A percentile compares a stretch with the other conserved stretches of the same genome.
Evolutionary conservation across 2,797 vertebrate genomes (phyloP).

Genomic region (Characodon lateralis): DNA sequence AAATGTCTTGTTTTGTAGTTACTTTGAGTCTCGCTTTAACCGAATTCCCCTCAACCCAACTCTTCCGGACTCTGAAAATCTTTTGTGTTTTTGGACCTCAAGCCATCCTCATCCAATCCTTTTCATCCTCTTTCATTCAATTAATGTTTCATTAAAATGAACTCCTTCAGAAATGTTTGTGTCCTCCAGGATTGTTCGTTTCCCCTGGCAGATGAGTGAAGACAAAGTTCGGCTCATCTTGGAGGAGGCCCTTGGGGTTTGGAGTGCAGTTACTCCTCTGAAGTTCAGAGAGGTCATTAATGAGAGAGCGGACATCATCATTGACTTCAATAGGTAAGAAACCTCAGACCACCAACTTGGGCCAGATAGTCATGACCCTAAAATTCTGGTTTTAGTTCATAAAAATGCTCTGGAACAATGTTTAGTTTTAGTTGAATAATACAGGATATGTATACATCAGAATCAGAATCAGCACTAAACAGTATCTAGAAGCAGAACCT

Average conservation of each 20-base stretch:
- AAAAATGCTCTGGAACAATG: neutral
- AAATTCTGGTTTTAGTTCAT: neutral
- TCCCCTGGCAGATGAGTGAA: conserved; percentile 88
- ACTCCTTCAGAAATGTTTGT: conserved; percentile 17
- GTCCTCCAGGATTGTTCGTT: conserved; percentile 83
- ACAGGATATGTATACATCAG: neutral
- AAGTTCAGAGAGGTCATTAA: conserved; percentile 86
- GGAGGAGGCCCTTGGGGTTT: conserved; percentile 86
- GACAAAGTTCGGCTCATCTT: conserved; percentile 81
- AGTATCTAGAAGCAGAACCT: neutral
- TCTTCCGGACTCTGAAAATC: neutral
- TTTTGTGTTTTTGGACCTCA: neutral
- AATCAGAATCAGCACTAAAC: neutral
- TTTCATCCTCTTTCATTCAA: neutral
- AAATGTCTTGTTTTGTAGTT: neutral
- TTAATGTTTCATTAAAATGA: neutral
- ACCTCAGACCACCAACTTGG: neutral
- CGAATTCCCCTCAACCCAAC: neutral
- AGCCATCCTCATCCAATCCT: neutral
- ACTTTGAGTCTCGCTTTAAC: neutral
- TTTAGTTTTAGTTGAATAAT: neutral
- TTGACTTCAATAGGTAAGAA: conserved; percentile 88
- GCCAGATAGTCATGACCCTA: too few relatives aligned
- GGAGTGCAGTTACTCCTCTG: conserved; percentile 88
- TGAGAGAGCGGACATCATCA: conserved; percentile 86